These are phyloP conservation scores for Yponomeuta sedellus DNA, from an alignment of 2,888 invertebrate species.

Conservation along the genomic window DNA sequence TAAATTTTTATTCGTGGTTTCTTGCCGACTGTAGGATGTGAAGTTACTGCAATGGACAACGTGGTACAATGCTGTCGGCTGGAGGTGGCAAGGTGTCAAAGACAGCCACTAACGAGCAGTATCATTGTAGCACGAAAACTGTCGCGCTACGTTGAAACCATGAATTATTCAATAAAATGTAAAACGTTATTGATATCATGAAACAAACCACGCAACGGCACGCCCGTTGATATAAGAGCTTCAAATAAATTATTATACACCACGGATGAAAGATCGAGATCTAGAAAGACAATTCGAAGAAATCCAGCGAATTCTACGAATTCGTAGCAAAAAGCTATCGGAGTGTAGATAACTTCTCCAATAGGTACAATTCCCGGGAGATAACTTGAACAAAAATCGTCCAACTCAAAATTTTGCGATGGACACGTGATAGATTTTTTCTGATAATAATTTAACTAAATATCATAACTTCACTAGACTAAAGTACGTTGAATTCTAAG, in stretches of 20 bases:
- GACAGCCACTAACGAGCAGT: slow-evolving; percentile 42
- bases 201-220: slow-evolving; percentile 33
- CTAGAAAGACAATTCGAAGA: background rate
- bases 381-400: too few species aligned
- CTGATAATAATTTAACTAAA: too few species aligned
- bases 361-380: too few species aligned
- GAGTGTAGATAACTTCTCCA: background rate
- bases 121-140: slow-evolving; percentile 49
- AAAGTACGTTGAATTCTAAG: too few species aligned
- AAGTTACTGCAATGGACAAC: background rate
- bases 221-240: background rate
- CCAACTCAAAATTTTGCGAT: too few species aligned
- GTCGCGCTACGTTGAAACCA: slow-evolving; percentile 37
- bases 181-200: slow-evolving; percentile 42
- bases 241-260: background rate
- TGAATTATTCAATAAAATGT: slow-evolving; percentile 70
- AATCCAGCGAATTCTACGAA: background rate
- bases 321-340: background rate
- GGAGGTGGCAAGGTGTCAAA: slow-evolving; percentile 1
- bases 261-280: background rate
- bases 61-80: background rate
- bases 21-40: background rate
- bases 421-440: too few species aligned
- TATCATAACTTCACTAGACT: too few species aligned
- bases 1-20: too few species aligned